phyloP scores from a whole-genome alignment of 2,797 vertebrate genomes.

The Acridotheres tristis region DNA sequence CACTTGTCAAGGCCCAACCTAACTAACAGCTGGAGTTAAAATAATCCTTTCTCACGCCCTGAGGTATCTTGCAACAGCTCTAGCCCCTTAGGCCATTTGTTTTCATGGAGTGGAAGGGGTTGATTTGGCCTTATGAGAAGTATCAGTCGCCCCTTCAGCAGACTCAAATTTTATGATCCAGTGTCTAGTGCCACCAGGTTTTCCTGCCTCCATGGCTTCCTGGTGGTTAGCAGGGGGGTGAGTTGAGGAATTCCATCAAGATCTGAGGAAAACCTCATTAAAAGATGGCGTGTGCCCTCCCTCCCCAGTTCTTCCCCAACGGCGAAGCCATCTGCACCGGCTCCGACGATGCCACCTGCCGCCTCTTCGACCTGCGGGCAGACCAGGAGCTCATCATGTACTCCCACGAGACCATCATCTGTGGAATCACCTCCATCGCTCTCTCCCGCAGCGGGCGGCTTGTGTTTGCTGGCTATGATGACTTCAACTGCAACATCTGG shows the following conservation, averaged over 20 bases:
- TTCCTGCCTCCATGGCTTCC: background rate
- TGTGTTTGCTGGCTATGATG: constrained; percentile 92
- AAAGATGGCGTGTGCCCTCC: background rate
- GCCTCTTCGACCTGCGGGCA: constrained; percentile 91
- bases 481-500: constrained; percentile 99
- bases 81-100: background rate
- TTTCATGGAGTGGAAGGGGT: background rate
- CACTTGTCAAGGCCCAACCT: background rate
- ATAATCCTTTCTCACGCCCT: background rate
- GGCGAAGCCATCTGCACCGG: constrained; percentile 95
- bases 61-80: background rate
- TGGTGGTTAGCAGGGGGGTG: background rate
- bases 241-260: background rate
- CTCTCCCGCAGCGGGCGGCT: constrained; percentile 92
- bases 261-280: background rate
- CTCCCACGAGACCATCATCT: constrained; percentile 92
- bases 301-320: constrained; percentile 92
- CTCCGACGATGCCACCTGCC: constrained; percentile 92
- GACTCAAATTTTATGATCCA: background rate
- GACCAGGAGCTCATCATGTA: constrained; percentile 96
- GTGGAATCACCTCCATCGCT: constrained; percentile 93
- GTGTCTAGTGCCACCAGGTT: background rate
- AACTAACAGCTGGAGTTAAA: background rate
- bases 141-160: background rate
- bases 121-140: background rate